A percentile compares a stretch with the other conserved stretches of the same genome.
Evolutionary conservation across 2,113 vertebrate species (phyloP).

Genomic region (Cynopterus brachyotis): DNA sequence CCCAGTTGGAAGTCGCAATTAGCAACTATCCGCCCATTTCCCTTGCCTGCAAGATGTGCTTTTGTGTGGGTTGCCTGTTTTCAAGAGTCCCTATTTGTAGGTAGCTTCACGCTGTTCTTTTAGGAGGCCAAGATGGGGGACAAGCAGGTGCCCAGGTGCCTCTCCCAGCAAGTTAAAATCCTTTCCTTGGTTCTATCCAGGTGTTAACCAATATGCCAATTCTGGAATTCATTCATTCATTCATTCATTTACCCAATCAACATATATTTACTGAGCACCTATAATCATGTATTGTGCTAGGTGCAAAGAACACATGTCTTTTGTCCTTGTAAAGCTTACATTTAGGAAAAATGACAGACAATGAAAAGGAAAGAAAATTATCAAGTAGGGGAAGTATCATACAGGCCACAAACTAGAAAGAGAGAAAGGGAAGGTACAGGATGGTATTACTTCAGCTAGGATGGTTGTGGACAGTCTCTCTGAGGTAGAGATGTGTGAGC

Average conservation of each 20-base stretch:
- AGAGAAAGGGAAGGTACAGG: neutral
- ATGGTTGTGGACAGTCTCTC: neutral
- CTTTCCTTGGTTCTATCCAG: neutral
- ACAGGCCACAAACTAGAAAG: neutral
- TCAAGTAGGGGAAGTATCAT: rapidly evolving
- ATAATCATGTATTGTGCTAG: rapidly evolving
- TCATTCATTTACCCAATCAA: neutral
- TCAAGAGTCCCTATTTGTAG: conserved; percentile 67
- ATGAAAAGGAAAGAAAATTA: neutral
- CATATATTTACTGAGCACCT: neutral
- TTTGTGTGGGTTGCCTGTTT: conserved; percentile 67
- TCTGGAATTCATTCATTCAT: neutral
- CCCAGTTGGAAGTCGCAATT: conserved; percentile 76
- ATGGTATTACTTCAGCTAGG: neutral
- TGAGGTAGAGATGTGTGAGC: neutral
- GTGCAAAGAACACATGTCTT: neutral
- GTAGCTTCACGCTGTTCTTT: conserved; percentile 73
- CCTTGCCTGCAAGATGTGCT: conserved; percentile 80
- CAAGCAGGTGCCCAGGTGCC: neutral
- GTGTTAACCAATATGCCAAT: neutral
- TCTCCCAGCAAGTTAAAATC: neutral
- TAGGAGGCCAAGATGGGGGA: conserved; percentile 33
- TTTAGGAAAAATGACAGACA: neutral
- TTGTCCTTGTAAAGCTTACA: neutral
- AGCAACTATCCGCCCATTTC: conserved; percentile 79